These are phyloP conservation scores for Trigoniulus corallinus DNA, from an alignment of 1,140 invertebrate genomes.

Conservation along the genomic window DNA sequence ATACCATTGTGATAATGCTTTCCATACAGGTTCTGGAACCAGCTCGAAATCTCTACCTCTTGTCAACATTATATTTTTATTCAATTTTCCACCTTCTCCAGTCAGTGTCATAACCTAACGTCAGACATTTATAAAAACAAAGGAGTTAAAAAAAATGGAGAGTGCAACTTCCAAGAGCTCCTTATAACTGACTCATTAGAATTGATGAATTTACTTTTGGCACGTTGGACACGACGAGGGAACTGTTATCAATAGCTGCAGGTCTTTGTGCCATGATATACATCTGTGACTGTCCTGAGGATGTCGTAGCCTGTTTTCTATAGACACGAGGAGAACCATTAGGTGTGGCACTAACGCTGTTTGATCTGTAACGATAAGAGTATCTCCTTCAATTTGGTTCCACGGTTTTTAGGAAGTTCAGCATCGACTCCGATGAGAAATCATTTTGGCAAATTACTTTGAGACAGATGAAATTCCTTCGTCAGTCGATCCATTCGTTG, in stretches of 20 bases:
- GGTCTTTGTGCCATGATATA: constrained; percentile 27
- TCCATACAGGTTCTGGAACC: constrained; percentile 67
- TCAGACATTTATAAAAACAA: neutral
- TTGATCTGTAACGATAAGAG: no score
- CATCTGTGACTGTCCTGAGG: constrained; percentile 2
- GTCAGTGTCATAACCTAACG: constrained; percentile 40
- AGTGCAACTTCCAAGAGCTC: neutral
- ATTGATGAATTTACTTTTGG: constrained; percentile 41
- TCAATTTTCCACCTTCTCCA: constrained; percentile 67
- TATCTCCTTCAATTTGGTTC: no score
- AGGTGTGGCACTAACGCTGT: no score
- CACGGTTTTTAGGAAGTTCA: no score
- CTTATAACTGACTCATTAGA: neutral
- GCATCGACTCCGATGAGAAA: no score
- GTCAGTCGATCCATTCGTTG: no score
- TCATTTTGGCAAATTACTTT: no score
- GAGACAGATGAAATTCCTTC: no score
- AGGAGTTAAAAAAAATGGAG: neutral
- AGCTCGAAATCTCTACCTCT: constrained; percentile 64
- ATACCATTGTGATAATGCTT: constrained; percentile 67
- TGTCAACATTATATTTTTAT: constrained; percentile 45
- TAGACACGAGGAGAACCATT: constrained; percentile 22
- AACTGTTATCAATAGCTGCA: constrained; percentile 59
- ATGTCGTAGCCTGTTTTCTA: constrained; percentile 15
- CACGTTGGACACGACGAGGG: constrained; percentile 39